A percentile compares a stretch with the other conserved stretches of the same genome.
Evolutionary conservation across 2,888 invertebrate genomes (phyloP).

Genomic region (Pecten maximus): DNA sequence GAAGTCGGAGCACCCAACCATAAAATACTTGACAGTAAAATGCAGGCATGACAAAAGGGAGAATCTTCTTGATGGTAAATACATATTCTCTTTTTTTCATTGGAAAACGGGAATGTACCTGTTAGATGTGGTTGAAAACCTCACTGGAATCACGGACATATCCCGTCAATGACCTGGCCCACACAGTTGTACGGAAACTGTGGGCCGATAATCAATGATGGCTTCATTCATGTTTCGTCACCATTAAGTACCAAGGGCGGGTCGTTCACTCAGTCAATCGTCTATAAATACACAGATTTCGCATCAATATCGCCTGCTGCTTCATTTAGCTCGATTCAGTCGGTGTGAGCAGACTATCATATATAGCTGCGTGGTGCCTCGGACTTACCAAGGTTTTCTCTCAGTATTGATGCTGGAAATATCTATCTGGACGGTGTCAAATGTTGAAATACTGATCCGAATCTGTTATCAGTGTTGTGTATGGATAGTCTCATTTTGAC

Average conservation of each 20-base stretch:
- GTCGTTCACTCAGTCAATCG: not conserved
- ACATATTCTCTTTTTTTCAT: too few relatives aligned
- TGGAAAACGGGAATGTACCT: too few relatives aligned
- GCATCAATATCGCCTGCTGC: conserved; percentile 5
- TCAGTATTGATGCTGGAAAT: not conserved
- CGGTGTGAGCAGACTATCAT: not conserved
- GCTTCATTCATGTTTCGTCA: conserved; percentile 16
- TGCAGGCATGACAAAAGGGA: too few relatives aligned
- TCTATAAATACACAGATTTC: conserved; percentile 33
- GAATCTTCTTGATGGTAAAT: too few relatives aligned
- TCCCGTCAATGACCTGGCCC: not conserved
- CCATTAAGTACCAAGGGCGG: conserved; percentile 3
- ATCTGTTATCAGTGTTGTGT: not conserved
- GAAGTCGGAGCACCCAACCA: too few relatives aligned
- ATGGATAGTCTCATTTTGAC: not conserved
- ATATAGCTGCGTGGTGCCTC: not conserved
- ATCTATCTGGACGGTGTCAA: not conserved
- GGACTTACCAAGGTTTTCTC: not conserved
- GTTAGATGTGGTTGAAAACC: too few relatives aligned
- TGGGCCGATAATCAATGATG: not conserved
- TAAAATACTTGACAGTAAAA: too few relatives aligned
- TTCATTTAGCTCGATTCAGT: conserved; percentile 9
- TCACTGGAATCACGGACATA: not conserved
- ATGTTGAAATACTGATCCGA: not conserved
- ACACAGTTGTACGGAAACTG: not conserved